Evolutionary conservation across 2,797 vertebrate genomes (phyloP).

Genomic region (Natrix natrix): DNA sequence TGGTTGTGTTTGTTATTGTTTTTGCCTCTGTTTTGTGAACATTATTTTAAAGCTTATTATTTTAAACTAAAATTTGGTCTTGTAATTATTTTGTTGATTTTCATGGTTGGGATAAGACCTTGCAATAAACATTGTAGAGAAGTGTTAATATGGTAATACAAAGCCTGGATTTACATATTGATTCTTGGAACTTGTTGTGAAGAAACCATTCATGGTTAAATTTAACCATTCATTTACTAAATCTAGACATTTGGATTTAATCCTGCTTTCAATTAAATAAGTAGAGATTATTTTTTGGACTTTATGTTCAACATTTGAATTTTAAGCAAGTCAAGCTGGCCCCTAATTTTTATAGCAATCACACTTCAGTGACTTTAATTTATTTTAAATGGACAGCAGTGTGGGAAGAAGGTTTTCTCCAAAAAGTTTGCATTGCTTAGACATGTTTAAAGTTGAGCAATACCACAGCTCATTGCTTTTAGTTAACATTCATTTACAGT

Average conservation of each 20-base stretch:
- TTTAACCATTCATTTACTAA: slow-evolving; percentile 1
- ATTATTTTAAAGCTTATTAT: background rate
- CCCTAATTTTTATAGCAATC: slow-evolving; percentile 17
- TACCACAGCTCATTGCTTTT: slow-evolving; percentile 11
- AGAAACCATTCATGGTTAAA: background rate
- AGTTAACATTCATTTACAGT: slow-evolving; percentile 28
- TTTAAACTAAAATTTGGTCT: background rate
- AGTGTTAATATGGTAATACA: background rate
- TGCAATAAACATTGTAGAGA: background rate
- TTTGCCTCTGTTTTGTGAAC: background rate
- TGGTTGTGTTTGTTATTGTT: background rate
- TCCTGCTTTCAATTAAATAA: background rate
- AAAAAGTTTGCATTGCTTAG: background rate
- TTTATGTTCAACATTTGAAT: background rate
- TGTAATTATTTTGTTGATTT: background rate
- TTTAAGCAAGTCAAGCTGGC: background rate
- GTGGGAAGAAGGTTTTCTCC: background rate
- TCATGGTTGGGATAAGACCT: background rate
- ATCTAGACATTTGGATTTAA: slow-evolving; percentile 24
- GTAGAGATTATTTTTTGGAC: background rate
- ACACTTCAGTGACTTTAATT: background rate
- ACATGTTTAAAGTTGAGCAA: background rate
- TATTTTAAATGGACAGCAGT: slow-evolving; percentile 1
- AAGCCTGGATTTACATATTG: slow-evolving; percentile 21
- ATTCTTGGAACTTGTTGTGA: background rate